These are phyloP conservation scores for Ptilodon capucinus DNA, from an alignment of 2,888 invertebrate species.

Conservation along the genomic window DNA sequence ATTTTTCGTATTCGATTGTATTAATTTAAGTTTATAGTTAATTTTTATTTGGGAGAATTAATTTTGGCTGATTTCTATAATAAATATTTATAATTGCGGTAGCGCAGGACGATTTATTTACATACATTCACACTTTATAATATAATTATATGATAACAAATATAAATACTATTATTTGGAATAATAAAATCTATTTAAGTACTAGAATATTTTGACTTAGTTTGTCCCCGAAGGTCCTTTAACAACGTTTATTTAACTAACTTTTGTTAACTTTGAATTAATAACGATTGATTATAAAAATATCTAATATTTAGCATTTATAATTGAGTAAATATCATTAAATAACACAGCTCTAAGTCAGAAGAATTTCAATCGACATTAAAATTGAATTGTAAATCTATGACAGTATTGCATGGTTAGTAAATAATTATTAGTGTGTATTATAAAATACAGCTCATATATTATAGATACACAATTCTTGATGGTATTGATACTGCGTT, in stretches of 20 bases:
- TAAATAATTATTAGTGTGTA: no score
- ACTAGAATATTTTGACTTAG: conserved; percentile 33
- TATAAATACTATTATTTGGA: conserved; percentile 31
- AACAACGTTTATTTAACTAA: neutral
- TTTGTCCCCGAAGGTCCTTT: conserved; percentile 8
- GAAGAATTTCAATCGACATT: no score
- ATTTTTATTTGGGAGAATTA: conserved; percentile 73
- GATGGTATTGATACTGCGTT: no score
- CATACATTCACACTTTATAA: conserved; percentile 33
- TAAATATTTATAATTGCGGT: conserved; percentile 74
- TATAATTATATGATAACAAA: conserved; percentile 13
- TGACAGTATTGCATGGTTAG: no score
- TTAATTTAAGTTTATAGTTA: conserved; percentile 72
- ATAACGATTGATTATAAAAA: neutral
- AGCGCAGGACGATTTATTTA: conserved; percentile 48
- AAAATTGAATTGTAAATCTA: no score
- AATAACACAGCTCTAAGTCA: no score
- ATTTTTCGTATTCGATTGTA: conserved; percentile 57
- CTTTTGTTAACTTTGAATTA: neutral
- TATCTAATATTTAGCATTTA: conserved; percentile 34
- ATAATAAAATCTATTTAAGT: conserved; percentile 39
- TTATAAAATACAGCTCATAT: no score
- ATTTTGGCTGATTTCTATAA: conserved; percentile 78
- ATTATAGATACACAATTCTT: no score
- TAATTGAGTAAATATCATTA: conserved; percentile 8